These are phyloP conservation scores for Tadarida brasiliensis DNA, from an alignment of 2,797 vertebrate species.

Conservation along the genomic window DNA sequence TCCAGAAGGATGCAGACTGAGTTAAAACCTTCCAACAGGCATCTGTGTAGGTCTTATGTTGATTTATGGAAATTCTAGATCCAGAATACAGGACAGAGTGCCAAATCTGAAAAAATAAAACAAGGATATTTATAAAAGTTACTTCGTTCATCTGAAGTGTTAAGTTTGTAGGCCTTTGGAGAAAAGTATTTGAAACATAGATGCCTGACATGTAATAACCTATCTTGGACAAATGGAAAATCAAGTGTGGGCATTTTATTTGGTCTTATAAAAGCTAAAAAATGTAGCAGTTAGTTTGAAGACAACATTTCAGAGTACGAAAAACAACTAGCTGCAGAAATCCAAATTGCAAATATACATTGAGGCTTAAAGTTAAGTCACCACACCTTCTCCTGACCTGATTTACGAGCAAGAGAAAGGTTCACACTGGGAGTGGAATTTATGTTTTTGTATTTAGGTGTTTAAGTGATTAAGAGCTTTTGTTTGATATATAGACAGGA, in stretches of 20 bases:
- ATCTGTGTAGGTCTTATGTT: background rate
- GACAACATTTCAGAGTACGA: background rate
- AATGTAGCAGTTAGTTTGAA: slow-evolving; percentile 26
- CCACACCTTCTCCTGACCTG: slow-evolving; percentile 20
- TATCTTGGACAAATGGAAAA: slow-evolving; percentile 30
- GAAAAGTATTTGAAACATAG: slow-evolving; percentile 52
- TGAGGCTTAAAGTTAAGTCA: slow-evolving; percentile 39
- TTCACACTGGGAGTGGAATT: slow-evolving; percentile 48
- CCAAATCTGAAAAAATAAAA: background rate
- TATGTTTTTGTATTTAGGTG: slow-evolving; percentile 66
- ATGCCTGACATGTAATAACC: background rate
- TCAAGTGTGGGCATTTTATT: slow-evolving; percentile 25
- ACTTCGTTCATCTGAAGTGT: slow-evolving; percentile 36
- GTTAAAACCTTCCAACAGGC: no score
- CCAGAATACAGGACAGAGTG: background rate
- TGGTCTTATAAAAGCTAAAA: slow-evolving; percentile 27
- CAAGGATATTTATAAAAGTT: slow-evolving; percentile 34
- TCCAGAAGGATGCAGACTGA: background rate
- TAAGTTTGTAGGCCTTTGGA: slow-evolving; percentile 23
- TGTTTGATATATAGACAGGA: slow-evolving; percentile 71
- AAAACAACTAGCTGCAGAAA: slow-evolving; percentile 21
- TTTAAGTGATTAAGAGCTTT: slow-evolving; percentile 77
- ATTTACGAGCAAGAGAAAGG: slow-evolving; percentile 54
- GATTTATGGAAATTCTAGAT: background rate
- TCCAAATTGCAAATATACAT: background rate